Base-by-base conservation (phyloP, 2,797 vertebrate genomes). In the Hafferia zeledoni region DNA sequence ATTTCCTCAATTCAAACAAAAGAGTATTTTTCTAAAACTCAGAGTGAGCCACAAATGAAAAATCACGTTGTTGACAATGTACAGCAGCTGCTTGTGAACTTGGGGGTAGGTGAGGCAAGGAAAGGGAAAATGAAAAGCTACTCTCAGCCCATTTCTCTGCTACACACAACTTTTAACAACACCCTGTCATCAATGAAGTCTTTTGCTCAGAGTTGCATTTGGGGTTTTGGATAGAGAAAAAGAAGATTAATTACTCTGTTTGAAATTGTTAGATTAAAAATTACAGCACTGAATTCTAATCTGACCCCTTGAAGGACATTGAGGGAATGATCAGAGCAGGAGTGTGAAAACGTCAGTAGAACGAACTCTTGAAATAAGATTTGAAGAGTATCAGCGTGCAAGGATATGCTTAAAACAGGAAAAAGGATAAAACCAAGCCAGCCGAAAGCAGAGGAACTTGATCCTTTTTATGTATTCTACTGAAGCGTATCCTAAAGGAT, bases 191-290 rank as follows among this genome's bases (percentile, higher is more conserved):
- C 91, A 89, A 11, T 67, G 74, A 93, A 96, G 67, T 70, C 52
- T 75, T 85, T 79, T 83, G 9, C 41, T 90, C 65, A 82, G 28
- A 30, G 81, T 64, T 65, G 59, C 39, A 69, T 79, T 95, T 83
- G 60, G 59, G 52, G 65, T 22, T 43, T 86, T 52, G 39, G 65
- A 49, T 43, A 89, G 57, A 92, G 72, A 94, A 92, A 84, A 46
- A 82, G 72, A 92, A 90, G 68, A 96, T 85, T 74, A 84, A 90
- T 56, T 94, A 82, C 82, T 94, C 82, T 92, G 68, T 94, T 96
- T 61, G 24, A 46, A 83, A 28, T 39, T 83, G 47, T 93, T 94
- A 78, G 57, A 63, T 49, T 87, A 83, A 94, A 17, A 83, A 76
- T 74, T 74, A 90, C 64, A 91, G 75, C 35, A 43, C 23, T 52